Percentiles rank a stretch among this genome's conserved stretches.
These are phyloP conservation scores for Tenebrosternarchus preto DNA, from an alignment of 2,113 vertebrate species.

Conservation along the genomic window DNA sequence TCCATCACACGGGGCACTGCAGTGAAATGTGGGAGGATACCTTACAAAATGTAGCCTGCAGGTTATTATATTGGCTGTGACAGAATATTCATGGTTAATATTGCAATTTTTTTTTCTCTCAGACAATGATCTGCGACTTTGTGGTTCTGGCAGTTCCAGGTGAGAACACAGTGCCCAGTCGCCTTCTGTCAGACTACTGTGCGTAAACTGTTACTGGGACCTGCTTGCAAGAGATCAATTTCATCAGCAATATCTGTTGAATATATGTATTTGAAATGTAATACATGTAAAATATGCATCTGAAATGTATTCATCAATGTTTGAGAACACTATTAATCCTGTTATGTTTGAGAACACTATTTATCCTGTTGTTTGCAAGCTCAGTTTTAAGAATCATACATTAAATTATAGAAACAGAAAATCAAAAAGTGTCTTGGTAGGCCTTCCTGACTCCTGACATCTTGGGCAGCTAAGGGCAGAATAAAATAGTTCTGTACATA, in stretches of 20 bases:
- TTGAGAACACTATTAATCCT: background rate
- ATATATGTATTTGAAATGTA: background rate
- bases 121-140: slow-evolving; percentile 57
- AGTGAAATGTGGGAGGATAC: no score
- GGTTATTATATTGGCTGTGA: no score
- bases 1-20: no score
- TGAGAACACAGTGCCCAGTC: slow-evolving; percentile 43
- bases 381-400: background rate
- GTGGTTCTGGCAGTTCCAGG: slow-evolving; percentile 55
- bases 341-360: background rate
- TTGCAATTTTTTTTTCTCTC: background rate
- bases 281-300: no score
- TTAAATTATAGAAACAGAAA: background rate
- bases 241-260: background rate
- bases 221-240: background rate
- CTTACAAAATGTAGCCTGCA: no score
- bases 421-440: background rate
- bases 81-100: no score
- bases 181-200: slow-evolving; percentile 46
- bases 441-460: background rate
- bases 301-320: background rate
- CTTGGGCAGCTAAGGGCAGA: background rate
- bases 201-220: background rate
- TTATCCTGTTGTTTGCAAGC: background rate
- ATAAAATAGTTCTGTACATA: no score